These are phyloP conservation scores for Thaumatotibia leucotreta DNA, from an alignment of 1,140 invertebrate genomes.

Conservation along the genomic window DNA sequence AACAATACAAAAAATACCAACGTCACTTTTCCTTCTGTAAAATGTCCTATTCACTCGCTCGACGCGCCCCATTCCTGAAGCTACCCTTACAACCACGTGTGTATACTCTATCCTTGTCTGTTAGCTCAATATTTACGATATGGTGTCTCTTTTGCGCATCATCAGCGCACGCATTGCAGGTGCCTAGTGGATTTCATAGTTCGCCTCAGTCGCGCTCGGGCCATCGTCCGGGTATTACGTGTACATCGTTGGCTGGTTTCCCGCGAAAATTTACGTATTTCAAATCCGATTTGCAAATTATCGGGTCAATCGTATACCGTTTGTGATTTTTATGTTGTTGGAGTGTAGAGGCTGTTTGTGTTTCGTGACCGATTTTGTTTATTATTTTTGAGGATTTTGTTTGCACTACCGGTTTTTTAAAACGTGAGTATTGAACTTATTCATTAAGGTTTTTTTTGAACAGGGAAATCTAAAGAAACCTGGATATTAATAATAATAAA, in stretches of 20 bases:
- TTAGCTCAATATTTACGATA: constrained; percentile 13
- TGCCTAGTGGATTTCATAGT: constrained; percentile 36
- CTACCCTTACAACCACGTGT: constrained; percentile 60
- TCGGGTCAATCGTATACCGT: background rate
- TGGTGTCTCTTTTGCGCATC: constrained; percentile 33
- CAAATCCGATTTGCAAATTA: background rate
- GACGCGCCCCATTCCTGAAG: constrained; percentile 62
- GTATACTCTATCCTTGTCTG: constrained; percentile 32
- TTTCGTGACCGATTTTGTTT: constrained; percentile 4
- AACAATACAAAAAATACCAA: constrained; percentile 8
- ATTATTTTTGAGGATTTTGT: constrained; percentile 7
- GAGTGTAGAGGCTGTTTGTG: background rate
- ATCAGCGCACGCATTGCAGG: constrained; percentile 72
- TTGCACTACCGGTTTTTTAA: background rate
- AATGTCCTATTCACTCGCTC: constrained; percentile 58
- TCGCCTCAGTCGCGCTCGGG: constrained; percentile 49
- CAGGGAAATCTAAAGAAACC: background rate
- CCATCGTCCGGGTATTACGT: constrained; percentile 44
- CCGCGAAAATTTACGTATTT: constrained; percentile 66
- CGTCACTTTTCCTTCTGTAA: constrained; percentile 45
- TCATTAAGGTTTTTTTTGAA: background rate
- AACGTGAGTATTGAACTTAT: background rate
- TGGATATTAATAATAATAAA: too few relatives aligned
- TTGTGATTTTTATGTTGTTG: background rate
- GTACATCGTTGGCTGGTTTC: constrained; percentile 35